A percentile compares a stretch with the other conserved stretches of the same genome.
Evolutionary conservation across 1,140 invertebrate genomes (phyloP).

Genomic region (Brachionus asplanchnoidis): DNA sequence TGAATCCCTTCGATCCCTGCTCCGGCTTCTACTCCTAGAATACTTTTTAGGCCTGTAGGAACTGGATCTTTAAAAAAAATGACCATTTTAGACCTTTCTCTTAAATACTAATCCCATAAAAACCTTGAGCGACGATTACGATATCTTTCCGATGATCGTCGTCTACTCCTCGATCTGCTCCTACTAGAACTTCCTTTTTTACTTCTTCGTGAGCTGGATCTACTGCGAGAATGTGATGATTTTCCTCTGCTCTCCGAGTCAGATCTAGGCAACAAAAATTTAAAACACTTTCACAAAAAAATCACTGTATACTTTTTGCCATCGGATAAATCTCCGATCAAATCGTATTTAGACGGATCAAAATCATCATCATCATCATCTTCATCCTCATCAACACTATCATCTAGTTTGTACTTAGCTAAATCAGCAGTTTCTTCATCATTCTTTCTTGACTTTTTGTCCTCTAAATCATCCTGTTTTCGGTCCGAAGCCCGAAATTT

Average conservation of each 20-base stretch:
- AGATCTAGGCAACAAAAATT: background rate
- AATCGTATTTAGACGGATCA: slow-evolving; percentile 42
- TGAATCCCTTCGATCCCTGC: background rate
- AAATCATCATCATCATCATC: slow-evolving; percentile 35
- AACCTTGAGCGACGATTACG: background rate
- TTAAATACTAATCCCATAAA: background rate
- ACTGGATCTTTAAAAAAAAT: background rate
- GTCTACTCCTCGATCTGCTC: background rate
- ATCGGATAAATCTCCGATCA: background rate
- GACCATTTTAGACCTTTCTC: background rate
- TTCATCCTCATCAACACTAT: background rate
- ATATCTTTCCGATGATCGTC: background rate
- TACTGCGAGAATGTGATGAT: background rate
- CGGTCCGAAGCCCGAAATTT: background rate
- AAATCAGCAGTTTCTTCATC: slow-evolving; percentile 11
- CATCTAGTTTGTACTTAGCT: background rate
- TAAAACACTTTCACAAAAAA: background rate
- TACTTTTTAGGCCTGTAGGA: background rate
- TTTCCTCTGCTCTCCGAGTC: background rate
- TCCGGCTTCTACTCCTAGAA: background rate
- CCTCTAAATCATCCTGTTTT: background rate
- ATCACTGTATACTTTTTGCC: background rate
- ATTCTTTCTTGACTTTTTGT: background rate
- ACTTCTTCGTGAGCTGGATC: background rate
- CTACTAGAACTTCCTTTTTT: slow-evolving; percentile 1